Percentiles rank a stretch among this genome's conserved stretches.
Evolutionary conservation across 2,888 invertebrate species (phyloP).

Genomic region (Drosophila lutescens): DNA sequence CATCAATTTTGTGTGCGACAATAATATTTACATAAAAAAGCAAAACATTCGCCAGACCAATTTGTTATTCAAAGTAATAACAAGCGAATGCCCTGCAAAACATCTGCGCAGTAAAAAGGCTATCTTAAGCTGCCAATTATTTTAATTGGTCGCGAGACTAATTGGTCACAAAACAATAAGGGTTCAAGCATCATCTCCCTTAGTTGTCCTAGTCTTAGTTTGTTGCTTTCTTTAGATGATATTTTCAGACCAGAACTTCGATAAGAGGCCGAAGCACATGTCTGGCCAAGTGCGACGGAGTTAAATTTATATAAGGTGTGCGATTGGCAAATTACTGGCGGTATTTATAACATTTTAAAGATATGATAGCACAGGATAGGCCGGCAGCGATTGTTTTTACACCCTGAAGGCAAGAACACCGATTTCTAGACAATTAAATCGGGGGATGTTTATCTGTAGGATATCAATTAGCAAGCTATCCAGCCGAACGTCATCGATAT

Average conservation of each 20-base stretch:
- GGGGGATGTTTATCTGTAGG: not conserved
- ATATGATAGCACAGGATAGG: conserved; percentile 61
- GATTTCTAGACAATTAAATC: not conserved
- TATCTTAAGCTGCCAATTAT: conserved; percentile 47
- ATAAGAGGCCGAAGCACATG: conserved; percentile 30
- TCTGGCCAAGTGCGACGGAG: conserved; percentile 26
- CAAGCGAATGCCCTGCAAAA: conserved; percentile 12
- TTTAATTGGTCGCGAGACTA: conserved; percentile 53
- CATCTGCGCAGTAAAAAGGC: conserved; percentile 29
- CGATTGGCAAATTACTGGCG: conserved; percentile 64
- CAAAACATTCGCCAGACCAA: conserved; percentile 52
- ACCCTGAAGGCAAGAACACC: not conserved
- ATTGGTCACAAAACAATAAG: conserved; percentile 22
- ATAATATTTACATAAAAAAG: conserved; percentile 66
- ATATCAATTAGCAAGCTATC: conserved; percentile 9
- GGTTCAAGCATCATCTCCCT: conserved; percentile 6
- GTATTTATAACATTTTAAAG: conserved; percentile 48
- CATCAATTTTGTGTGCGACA: conserved; percentile 35
- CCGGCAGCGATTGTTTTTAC: conserved; percentile 13
- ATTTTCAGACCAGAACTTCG: conserved; percentile 6
- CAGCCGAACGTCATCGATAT: not conserved
- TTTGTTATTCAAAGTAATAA: conserved; percentile 53
- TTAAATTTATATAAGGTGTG: conserved; percentile 49
- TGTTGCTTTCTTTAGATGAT: conserved; percentile 14
- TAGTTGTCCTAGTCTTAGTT: conserved; percentile 4